phyloP scores from a whole-genome alignment of 2,888 invertebrate species.

The Dinocampus coccinellae region DNA sequence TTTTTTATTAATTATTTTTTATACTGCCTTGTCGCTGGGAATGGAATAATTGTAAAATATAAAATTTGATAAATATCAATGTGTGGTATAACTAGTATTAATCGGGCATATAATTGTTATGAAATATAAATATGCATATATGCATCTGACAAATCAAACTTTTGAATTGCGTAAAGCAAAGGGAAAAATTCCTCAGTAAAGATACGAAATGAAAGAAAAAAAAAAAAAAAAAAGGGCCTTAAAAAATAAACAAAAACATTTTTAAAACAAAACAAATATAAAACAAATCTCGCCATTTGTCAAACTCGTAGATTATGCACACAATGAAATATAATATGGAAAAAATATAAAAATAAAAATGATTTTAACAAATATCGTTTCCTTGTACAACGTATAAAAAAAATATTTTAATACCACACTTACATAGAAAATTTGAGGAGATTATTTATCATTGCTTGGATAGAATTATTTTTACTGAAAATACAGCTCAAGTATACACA shows the following conservation, averaged over 20 bases:
- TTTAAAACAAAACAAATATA: no score
- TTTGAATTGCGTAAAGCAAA: neutral
- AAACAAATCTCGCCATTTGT: slow-evolving; percentile 7
- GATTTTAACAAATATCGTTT: slow-evolving; percentile 45
- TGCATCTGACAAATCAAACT: slow-evolving; percentile 5
- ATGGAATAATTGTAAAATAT: neutral
- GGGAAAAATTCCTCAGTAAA: neutral
- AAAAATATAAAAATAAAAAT: slow-evolving; percentile 47
- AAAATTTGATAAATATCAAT: neutral
- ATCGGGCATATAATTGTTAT: slow-evolving; percentile 51
- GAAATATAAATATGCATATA: slow-evolving; percentile 60
- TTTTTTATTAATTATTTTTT: slow-evolving; percentile 57
- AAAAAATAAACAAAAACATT: slow-evolving; percentile 3
- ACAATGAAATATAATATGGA: slow-evolving; percentile 35
- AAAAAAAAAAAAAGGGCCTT: slow-evolving; percentile 34
- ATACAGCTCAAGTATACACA: slow-evolving; percentile 58
- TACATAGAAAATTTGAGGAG: slow-evolving; percentile 61
- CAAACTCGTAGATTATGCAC: slow-evolving; percentile 13
- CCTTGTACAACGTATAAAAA: slow-evolving; percentile 56
- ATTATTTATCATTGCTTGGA: slow-evolving; percentile 54
- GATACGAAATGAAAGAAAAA: slow-evolving; percentile 7
- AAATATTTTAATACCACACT: slow-evolving; percentile 67
- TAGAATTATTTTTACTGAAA: slow-evolving; percentile 54
- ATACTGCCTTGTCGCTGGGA: neutral
- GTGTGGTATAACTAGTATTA: neutral